Conservation (phyloP, 2,888 invertebrate genomes). For the Noctua janthe region DNA sequence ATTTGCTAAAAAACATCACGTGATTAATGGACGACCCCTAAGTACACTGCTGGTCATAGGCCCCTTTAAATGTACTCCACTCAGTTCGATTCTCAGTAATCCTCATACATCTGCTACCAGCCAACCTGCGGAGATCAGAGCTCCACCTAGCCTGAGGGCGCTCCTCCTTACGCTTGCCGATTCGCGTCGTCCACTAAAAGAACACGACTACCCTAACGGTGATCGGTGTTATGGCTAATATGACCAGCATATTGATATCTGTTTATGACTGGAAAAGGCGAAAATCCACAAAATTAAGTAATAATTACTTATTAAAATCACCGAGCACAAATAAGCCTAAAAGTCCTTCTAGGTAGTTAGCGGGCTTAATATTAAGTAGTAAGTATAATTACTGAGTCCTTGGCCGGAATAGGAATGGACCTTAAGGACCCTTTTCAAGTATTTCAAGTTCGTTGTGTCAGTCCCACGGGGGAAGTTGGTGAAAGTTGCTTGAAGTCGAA, state of each 20-base stretch:
- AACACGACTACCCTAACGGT: neutral
- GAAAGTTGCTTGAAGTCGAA: slow-evolving; percentile 38
- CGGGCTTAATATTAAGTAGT: slow-evolving; percentile 27
- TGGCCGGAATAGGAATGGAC: neutral
- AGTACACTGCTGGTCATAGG: no score
- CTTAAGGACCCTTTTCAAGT: slow-evolving; percentile 43
- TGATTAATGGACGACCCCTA: no score
- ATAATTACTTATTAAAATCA: slow-evolving; percentile 3
- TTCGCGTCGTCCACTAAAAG: neutral
- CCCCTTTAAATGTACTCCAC: no score
- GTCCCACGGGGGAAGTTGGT: slow-evolving; percentile 49
- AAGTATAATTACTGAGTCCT: slow-evolving; percentile 41
- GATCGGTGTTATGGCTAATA: neutral
- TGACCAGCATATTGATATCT: neutral
- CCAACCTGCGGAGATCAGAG: no score
- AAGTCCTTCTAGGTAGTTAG: slow-evolving; percentile 13
- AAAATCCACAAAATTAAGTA: slow-evolving; percentile 3
- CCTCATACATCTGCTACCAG: neutral
- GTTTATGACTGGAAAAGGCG: neutral
- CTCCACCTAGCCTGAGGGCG: neutral
- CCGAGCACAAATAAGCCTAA: slow-evolving; percentile 4
- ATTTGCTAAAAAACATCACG: no score
- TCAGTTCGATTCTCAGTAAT: neutral
- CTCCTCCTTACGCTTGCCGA: neutral
- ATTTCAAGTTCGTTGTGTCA: slow-evolving; percentile 31